These are phyloP conservation scores for Hestina assimilis DNA, from an alignment of 1,140 invertebrate genomes.

Conservation along the genomic window DNA sequence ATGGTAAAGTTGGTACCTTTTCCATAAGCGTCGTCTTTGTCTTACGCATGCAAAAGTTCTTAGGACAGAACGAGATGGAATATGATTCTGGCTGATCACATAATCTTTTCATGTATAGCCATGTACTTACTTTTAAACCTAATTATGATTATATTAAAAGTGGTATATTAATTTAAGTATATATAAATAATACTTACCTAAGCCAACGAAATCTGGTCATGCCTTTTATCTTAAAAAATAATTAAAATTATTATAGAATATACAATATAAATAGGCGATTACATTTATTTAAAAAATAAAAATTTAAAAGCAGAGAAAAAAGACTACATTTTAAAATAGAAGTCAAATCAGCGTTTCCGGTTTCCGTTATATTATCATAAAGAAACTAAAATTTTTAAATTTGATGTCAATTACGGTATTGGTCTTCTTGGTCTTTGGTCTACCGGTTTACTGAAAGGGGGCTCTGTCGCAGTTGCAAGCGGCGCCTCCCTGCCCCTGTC, in stretches of 20 bases:
- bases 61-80: neutral
- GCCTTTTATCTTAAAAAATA: constrained; percentile 10
- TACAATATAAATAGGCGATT: no score
- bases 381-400: neutral
- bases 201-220: constrained; percentile 34
- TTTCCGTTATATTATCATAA: neutral
- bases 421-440: constrained; percentile 11
- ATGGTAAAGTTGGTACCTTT: neutral
- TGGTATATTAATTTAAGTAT: constrained; percentile 8
- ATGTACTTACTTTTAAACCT: constrained; percentile 26
- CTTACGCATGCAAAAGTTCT: neutral
- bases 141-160: constrained; percentile 20
- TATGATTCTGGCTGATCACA: constrained; percentile 1
- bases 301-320: no score
- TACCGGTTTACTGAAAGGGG: constrained; percentile 54
- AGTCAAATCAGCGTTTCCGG: no score
- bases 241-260: no score
- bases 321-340: no score
- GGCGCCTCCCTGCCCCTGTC: constrained; percentile 75
- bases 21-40: neutral
- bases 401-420: neutral
- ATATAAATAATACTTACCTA: constrained; percentile 22
- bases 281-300: neutral
- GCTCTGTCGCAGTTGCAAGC: constrained; percentile 79
- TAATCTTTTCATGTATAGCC: constrained; percentile 12